Evolutionary conservation across 2,888 invertebrate species (phyloP).

Genomic region (Volucella bombylans): DNA sequence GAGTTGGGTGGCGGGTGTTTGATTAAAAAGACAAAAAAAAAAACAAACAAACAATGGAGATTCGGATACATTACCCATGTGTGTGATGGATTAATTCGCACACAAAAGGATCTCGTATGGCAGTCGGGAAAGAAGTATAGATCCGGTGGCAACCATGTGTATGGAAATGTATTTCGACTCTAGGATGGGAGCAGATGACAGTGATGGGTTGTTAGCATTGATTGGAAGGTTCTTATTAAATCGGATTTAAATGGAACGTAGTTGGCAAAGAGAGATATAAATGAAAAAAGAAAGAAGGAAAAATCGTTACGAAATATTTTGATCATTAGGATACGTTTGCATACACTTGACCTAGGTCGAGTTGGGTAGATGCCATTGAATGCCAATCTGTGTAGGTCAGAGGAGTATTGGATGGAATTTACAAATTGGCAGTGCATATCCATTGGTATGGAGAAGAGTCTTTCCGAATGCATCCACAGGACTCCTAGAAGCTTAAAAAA

Average conservation of each 20-base stretch:
- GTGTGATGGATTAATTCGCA: conserved; percentile 43
- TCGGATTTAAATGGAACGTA: neutral
- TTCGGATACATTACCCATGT: neutral
- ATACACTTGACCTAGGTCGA: conserved; percentile 4
- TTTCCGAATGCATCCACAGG: too few species aligned
- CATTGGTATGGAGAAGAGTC: too few species aligned
- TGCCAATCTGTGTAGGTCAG: neutral
- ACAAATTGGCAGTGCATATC: too few species aligned
- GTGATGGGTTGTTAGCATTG: conserved; percentile 14
- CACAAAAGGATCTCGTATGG: conserved; percentile 17
- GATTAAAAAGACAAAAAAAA: neutral
- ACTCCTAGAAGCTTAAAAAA: too few species aligned
- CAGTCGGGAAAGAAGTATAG: neutral
- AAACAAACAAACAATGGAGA: too few species aligned
- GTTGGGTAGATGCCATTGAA: neutral
- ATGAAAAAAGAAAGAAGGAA: neutral
- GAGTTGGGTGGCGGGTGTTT: conserved; percentile 7
- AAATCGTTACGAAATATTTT: neutral
- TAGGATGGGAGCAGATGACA: neutral
- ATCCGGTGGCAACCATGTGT: neutral
- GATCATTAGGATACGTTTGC: conserved; percentile 1
- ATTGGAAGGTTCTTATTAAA: conserved; percentile 16
- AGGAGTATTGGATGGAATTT: too few species aligned
- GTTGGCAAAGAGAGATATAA: neutral
- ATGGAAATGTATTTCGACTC: conserved; percentile 1